Base-by-base conservation (phyloP, 1,140 invertebrate species). In the Mactra quadrangularis region DNA sequence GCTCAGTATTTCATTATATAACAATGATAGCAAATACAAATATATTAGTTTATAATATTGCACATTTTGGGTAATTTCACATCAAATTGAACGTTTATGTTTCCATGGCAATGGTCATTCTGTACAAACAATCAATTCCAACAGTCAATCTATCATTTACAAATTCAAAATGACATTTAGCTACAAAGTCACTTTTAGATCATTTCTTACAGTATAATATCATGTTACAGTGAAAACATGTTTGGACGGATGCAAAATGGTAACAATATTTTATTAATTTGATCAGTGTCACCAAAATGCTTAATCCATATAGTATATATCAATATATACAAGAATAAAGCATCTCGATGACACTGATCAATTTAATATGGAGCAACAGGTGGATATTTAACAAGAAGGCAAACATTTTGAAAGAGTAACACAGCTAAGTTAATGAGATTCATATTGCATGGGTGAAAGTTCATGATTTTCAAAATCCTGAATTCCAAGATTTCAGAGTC, bases 191-290 rank as follows among this genome's bases (percentile, higher is more conserved):
- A n/a, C n/a, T n/a, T n/a, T n/a, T n/a, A n/a, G n/a, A n/a, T n/a
- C n/a, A n/a, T n/a, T n/a, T n/a, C n/a, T n/a, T n/a, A n/a, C n/a
- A n/a, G n/a, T n/a, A n/a, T 22, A 6, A 27, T n/a, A 22, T 22
- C n/a, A 22, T 55, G 27, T 55, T 6, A n/a, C 7, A 31, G 4
- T 31, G 4, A 19, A 7, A 62, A 62, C 4, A n/a, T 55, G 22
- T 22, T 29, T 72, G 70, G 70, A 72, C 70, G 70, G 70, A 72
- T 72, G 70, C 33, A 72, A 72, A 72, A 72, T 55, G 13, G 38
- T 72, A 52, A 31, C 70, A 72, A 72, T 72, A 72, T 11, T n/a
- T n/a, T 55, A 41, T 35, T 27, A 6, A 55, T 7, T n/a, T 6
- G 19, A 41, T 41, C 38, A 41, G 38, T 41, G 38, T 41, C 38